Conservation (phyloP, 2,888 invertebrate species). For the Idaea aversata region DNA sequence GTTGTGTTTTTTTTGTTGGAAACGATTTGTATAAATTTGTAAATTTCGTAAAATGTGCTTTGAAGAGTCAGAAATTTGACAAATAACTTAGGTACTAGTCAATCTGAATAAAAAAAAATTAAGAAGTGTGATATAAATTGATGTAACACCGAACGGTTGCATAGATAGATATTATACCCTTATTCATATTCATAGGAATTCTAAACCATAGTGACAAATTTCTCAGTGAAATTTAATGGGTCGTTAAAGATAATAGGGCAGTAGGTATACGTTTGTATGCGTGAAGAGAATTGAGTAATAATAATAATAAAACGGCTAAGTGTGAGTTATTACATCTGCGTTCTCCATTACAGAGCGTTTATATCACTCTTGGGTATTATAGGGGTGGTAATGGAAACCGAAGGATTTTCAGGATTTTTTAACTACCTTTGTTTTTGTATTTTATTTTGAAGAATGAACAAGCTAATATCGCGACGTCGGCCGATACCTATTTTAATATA, state of each 20-base stretch:
- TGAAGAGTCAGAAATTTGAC: too few species aligned
- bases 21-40: too few species aligned
- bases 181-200: not conserved
- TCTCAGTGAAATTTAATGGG: constrained; percentile 14
- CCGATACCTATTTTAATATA: too few species aligned
- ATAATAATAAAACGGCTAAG: constrained; percentile 50
- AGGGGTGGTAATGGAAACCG: constrained; percentile 7
- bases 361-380: constrained; percentile 17
- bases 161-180: not conserved
- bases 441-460: not conserved
- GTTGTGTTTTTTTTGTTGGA: too few species aligned
- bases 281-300: constrained; percentile 71
- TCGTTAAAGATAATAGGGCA: constrained; percentile 71
- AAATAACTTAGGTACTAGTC: too few species aligned
- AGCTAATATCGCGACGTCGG: too few species aligned
- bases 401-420: constrained; percentile 9
- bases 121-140: too few species aligned
- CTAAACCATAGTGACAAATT: not conserved
- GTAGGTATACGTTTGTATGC: constrained; percentile 59
- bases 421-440: not conserved
- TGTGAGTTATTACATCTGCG: constrained; percentile 25
- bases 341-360: constrained; percentile 20
- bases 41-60: too few species aligned
- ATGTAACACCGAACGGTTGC: not conserved
- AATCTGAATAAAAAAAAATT: too few species aligned